These are phyloP conservation scores for Toxotes chatareus DNA, from an alignment of 2,113 vertebrate genomes.

Conservation along the genomic window DNA sequence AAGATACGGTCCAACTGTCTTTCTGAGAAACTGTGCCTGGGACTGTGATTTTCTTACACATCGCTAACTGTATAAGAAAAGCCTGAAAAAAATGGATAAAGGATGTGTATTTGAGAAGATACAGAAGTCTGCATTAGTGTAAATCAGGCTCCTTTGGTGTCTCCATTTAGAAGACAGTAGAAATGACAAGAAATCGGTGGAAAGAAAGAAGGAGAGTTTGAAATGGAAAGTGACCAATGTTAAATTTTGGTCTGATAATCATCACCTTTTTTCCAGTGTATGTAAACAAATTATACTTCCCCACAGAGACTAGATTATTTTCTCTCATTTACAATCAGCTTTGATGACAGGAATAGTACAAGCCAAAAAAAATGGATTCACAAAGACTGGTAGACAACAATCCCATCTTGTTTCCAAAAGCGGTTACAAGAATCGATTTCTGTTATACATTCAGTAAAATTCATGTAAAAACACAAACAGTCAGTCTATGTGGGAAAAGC, in stretches of 20 bases:
- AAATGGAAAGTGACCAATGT: neutral
- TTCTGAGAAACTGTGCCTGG: neutral
- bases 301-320: too few relatives aligned
- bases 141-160: too few relatives aligned
- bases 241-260: neutral
- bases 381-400: neutral
- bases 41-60: conserved; percentile 4
- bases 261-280: neutral
- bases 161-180: neutral
- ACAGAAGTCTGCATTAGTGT: neutral
- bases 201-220: neutral
- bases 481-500: too few relatives aligned
- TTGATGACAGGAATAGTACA: too few relatives aligned
- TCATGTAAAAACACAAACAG: too few relatives aligned
- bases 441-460: neutral
- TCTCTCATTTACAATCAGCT: too few relatives aligned
- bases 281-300: neutral
- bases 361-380: neutral
- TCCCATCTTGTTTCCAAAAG: neutral
- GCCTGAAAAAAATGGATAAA: neutral
- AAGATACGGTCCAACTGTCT: conserved; percentile 3
- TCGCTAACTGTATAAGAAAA: neutral
- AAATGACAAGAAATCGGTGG: neutral
- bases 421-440: neutral
- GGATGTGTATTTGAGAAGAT: neutral